Evolutionary conservation across 2,888 invertebrate species (phyloP).

Genomic region (Tenthredo amoena): DNA sequence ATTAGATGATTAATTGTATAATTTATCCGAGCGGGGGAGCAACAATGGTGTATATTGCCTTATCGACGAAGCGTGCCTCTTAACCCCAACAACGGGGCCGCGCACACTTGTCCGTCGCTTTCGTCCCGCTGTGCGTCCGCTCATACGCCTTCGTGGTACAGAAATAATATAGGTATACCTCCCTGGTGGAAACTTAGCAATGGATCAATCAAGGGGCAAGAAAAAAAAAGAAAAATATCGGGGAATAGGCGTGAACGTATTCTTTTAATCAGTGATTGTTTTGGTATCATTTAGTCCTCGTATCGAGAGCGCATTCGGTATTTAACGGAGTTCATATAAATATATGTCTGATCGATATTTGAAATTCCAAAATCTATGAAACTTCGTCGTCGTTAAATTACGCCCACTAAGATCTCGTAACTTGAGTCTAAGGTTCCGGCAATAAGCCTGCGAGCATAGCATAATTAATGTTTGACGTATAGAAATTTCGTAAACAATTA

Average conservation of each 20-base stretch:
- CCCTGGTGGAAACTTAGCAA: neutral
- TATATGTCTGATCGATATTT: slow-evolving; percentile 1
- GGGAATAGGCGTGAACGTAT: neutral
- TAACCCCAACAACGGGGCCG: slow-evolving; percentile 62
- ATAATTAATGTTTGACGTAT: slow-evolving; percentile 10
- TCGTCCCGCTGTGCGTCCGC: slow-evolving; percentile 38
- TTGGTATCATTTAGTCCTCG: neutral
- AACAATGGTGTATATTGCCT: slow-evolving; percentile 65
- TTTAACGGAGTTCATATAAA: neutral
- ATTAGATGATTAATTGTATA: slow-evolving; percentile 74
- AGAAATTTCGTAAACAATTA: neutral
- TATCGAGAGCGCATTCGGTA: neutral
- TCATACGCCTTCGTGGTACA: slow-evolving; percentile 20
- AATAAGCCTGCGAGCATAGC: neutral
- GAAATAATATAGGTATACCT: slow-evolving; percentile 22
- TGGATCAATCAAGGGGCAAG: slow-evolving; percentile 25
- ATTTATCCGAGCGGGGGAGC: slow-evolving; percentile 62
- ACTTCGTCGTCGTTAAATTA: neutral
- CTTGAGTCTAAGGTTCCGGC: neutral
- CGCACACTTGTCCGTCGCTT: slow-evolving; percentile 52
- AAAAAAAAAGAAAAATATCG: neutral
- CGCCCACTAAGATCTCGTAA: neutral
- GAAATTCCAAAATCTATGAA: neutral
- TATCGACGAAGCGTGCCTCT: slow-evolving; percentile 66
- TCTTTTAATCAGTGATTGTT: slow-evolving; percentile 25